A percentile compares a stretch with the other conserved stretches of the same genome.
Evolutionary conservation across 2,797 vertebrate species (phyloP).

Genomic region (Lutjanus campechanus): DNA sequence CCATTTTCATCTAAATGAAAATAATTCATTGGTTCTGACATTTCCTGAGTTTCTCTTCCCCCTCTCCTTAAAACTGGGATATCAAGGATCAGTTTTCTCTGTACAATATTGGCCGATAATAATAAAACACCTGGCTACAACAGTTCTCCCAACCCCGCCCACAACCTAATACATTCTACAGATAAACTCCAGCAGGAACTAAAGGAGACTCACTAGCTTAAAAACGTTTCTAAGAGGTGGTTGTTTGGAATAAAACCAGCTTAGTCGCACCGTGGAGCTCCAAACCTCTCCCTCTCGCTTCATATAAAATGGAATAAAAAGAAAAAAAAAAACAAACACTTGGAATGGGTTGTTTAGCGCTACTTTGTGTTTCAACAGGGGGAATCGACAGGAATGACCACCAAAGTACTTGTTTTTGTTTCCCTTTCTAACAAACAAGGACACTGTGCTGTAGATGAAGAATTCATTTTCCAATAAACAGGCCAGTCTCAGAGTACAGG

Average conservation of each 20-base stretch:
- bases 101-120: conserved; percentile 62
- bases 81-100: conserved; percentile 58
- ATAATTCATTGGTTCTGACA: conserved; percentile 76
- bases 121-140: conserved; percentile 51
- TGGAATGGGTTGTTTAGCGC: conserved; percentile 61
- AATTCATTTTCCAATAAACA: neutral
- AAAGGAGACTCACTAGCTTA: conserved; percentile 45
- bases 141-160: conserved; percentile 14
- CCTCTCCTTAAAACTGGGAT: conserved; percentile 49
- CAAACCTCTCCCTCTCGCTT: conserved; percentile 40
- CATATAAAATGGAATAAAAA: conserved; percentile 43
- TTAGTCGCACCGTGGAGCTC: conserved; percentile 25
- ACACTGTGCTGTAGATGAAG: no score
- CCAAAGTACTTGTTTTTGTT: conserved; percentile 31
- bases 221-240: conserved; percentile 34
- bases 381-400: conserved; percentile 55
- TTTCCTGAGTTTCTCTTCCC: conserved; percentile 80
- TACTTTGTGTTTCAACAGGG: conserved; percentile 25
- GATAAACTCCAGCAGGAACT: conserved; percentile 54
- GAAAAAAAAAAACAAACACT: conserved; percentile 32
- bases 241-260: conserved; percentile 62
- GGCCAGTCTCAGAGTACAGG: neutral
- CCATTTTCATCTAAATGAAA: conserved; percentile 57
- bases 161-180: conserved; percentile 61
- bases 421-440: conserved; percentile 52